Base-by-base conservation (phyloP, 2,797 vertebrate genomes). In the Peromyscus attwateri region DNA sequence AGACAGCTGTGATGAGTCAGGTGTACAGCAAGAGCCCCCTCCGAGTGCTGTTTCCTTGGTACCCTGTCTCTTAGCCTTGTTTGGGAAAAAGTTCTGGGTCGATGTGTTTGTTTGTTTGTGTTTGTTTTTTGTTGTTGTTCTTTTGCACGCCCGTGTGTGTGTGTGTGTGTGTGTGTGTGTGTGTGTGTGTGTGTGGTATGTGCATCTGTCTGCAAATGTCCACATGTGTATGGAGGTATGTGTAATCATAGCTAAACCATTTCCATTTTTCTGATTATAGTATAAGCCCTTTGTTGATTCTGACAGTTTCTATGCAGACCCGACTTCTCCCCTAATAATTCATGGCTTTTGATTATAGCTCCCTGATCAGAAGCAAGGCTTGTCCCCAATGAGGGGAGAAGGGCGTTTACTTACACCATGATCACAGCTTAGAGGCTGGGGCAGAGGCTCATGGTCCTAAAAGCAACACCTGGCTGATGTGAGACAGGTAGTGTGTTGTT, bases 191-290 rank as follows among this genome's bases (percentile, higher is more conserved):
- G 62, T 64, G 34, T 31, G 64, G 64, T 66, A 10, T 43, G 62
- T 68, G 71, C 27, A 10, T 29, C 16, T 66, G 10, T 29, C 17
- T 62, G 19, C 29, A 13, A 31, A 68, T 14, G 29, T 34, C 46
- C 29, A 23, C 62, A 84, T 70, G 64, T 27, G 5, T 57, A 11
- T 27, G 11, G 62, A 87, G 66, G 76, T 31, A 31, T 43, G 8
- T 34, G 21, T 71, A 46, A 37, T n/a, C 3, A 2, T 40, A 85
- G 29, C 12, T 34, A 76, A 88, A 66, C 8, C 9, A 6, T 84
- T 62, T 46, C n/a, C n/a, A 60, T 34, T 76, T 94, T 77, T 91
- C 66, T 75, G 82, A 16, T n/a, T 13, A 85, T n/a, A n/a, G 34
- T 70, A 49, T 7, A 70, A 87, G 21, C 64, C 31, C 64, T 85